phyloP scores from a whole-genome alignment of 2,797 vertebrate genomes.

The Chelmon rostratus region DNA sequence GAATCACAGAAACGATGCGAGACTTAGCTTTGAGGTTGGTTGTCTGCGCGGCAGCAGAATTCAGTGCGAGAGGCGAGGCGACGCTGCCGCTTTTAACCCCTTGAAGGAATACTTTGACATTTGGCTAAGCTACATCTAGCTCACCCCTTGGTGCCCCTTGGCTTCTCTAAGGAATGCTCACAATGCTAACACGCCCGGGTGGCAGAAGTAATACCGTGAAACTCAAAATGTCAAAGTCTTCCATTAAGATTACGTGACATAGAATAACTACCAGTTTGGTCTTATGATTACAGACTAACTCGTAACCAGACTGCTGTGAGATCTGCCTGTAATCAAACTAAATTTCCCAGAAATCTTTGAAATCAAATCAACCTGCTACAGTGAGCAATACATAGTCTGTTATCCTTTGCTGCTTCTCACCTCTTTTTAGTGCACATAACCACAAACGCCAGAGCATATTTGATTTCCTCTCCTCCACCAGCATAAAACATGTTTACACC shows the following conservation, averaged over 20 bases:
- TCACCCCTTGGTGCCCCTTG: background rate
- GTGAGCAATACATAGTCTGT: constrained; percentile 63
- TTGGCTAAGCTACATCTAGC: constrained; percentile 10
- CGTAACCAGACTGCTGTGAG: constrained; percentile 56
- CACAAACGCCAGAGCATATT: constrained; percentile 35
- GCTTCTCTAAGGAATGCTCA: constrained; percentile 39
- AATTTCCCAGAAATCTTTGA: constrained; percentile 50
- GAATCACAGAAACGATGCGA: constrained; percentile 17
- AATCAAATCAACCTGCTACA: constrained; percentile 31
- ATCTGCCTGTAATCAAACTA: constrained; percentile 43
- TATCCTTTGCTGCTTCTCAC: constrained; percentile 33
- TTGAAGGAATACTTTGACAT: constrained; percentile 52
- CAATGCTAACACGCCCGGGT: constrained; percentile 53
- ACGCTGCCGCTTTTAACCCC: constrained; percentile 35
- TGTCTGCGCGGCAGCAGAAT: constrained; percentile 14
- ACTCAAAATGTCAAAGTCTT: constrained; percentile 53
- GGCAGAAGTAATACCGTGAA: background rate
- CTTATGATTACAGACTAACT: constrained; percentile 50
- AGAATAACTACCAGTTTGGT: constrained; percentile 22
- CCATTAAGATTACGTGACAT: constrained; percentile 4
- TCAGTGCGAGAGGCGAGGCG: constrained; percentile 24
- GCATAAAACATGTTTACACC: constrained; percentile 58
- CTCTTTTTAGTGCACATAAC: constrained; percentile 18
- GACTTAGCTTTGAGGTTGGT: constrained; percentile 23
- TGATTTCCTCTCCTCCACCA: constrained; percentile 55